These are phyloP conservation scores for Oncorhynchus clarkii DNA, from an alignment of 2,113 vertebrate genomes.

Conservation along the genomic window DNA sequence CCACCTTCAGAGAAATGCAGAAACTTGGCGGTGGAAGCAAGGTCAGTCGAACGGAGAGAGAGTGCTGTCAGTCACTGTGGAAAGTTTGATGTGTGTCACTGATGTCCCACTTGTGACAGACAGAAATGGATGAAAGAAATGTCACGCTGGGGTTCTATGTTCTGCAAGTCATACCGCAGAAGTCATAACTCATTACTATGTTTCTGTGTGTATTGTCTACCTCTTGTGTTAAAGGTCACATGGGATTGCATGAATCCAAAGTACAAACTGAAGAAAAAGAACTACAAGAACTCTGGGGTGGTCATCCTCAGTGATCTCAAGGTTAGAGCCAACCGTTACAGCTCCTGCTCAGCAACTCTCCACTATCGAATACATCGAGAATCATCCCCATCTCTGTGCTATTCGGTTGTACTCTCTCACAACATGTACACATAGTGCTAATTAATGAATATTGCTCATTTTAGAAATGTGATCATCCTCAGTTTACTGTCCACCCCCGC, in stretches of 20 bases:
- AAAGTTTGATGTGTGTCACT: slow-evolving; percentile 31
- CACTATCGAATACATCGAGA: background rate
- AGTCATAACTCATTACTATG: slow-evolving; percentile 10
- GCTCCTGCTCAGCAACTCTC: background rate
- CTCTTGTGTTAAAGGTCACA: slow-evolving; percentile 67
- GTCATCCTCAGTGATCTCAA: slow-evolving; percentile 88
- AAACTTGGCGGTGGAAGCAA: slow-evolving; percentile 82
- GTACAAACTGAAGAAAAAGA: slow-evolving; percentile 91
- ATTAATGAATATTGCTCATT: background rate
- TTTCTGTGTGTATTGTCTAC: slow-evolving; percentile 19
- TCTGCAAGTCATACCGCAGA: background rate
- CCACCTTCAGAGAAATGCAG: slow-evolving; percentile 93
- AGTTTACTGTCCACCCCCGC: background rate
- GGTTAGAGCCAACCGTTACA: slow-evolving; percentile 67
- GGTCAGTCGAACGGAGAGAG: slow-evolving; percentile 72
- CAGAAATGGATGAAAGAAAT: slow-evolving; percentile 24
- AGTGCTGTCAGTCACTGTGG: slow-evolving; percentile 12
- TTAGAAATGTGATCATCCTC: background rate
- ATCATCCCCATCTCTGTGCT: background rate
- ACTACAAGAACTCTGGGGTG: slow-evolving; percentile 92
- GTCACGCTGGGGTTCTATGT: background rate
- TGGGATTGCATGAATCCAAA: slow-evolving; percentile 96
- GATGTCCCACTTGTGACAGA: slow-evolving; percentile 21
- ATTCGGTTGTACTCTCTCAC: background rate
- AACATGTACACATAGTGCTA: background rate